Conservation (phyloP, 2,888 invertebrate species). For the Antheraea yamamai region DNA sequence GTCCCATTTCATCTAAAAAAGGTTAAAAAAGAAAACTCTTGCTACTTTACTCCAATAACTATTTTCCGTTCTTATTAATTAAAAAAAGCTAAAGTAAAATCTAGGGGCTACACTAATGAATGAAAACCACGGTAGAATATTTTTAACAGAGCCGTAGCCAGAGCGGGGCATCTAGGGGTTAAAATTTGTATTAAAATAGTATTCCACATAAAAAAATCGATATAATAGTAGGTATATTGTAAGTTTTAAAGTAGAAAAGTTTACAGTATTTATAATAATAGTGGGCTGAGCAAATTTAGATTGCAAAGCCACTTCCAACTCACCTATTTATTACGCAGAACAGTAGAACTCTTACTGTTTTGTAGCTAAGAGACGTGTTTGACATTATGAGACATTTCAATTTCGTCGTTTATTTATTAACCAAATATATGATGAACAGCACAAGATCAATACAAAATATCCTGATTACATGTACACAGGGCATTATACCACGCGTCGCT, state of each 20-base stretch:
- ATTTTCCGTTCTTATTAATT: not conserved
- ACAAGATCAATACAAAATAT: too few species aligned
- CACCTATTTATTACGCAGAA: too few species aligned
- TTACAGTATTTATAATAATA: too few species aligned
- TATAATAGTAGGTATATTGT: not conserved
- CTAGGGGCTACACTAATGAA: not conserved
- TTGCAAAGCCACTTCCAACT: too few species aligned
- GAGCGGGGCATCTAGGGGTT: not conserved
- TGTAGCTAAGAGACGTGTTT: too few species aligned
- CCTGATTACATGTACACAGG: too few species aligned
- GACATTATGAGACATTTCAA: too few species aligned
- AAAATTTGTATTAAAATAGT: not conserved
- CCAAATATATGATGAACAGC: too few species aligned
- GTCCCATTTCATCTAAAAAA: not conserved
- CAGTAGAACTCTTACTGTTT: too few species aligned
- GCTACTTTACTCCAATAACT: not conserved
- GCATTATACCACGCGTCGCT: too few species aligned
- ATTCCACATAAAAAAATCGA: not conserved
- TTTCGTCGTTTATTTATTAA: too few species aligned
- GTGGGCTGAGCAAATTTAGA: too few species aligned
- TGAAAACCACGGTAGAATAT: not conserved
- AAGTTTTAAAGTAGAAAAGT: not conserved
- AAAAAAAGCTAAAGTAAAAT: not conserved
- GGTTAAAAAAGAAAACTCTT: not conserved
- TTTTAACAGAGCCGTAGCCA: not conserved